Evolutionary conservation across 1,140 invertebrate species (phyloP), one percentile per base, ranked within the genome.

Genomic region (Thalassaphorura encarpata): DNA sequence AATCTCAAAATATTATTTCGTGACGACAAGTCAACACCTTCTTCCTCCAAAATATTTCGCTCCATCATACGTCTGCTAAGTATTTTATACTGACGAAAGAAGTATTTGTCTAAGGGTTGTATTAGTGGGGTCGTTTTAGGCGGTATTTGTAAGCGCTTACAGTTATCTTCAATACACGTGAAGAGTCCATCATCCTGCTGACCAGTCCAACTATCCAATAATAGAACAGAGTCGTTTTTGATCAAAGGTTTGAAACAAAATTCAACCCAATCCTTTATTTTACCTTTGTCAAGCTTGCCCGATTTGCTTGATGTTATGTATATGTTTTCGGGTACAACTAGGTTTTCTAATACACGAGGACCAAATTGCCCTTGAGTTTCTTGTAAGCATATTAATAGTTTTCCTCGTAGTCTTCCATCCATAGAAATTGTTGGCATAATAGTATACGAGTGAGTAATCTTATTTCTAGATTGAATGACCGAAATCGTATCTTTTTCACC

Each of bases 1-100:
- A 48, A 21, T 52, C 33, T 39, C 19, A 52, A 19, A 33, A 52
- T 28, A 39, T 41, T 52, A n/a, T 33, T 6, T 4, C 49, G 49
- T 3, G 39, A 40, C 5, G 39, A 6, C 36, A 52, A 6, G 21
- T 52, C 49, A 52, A 23, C n/a, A 36, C n/a, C 33, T n/a, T 11
- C n/a, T 11, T 36, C 33, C 11, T 36, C 33, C 11, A 36, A 11
- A 4, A 52, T 45, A 21, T 40, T 28, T 13, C 49, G 19, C 19
- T 52, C 33, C 6, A 24, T 27, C 11, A 52, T 46, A 23, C 18
- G 18, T 27, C 36, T 5, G 11, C 33, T 16, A 42, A 52, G 11
- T 21, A 52, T 52, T 26, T 52, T 52, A 24, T 52, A 52, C 28
- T 52, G 51, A 3, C 36, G 33, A 19, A 52, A 52, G 18, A 52